Conservation (phyloP, 2,888 invertebrate genomes). For the Megastigmus dorsalis region DNA sequence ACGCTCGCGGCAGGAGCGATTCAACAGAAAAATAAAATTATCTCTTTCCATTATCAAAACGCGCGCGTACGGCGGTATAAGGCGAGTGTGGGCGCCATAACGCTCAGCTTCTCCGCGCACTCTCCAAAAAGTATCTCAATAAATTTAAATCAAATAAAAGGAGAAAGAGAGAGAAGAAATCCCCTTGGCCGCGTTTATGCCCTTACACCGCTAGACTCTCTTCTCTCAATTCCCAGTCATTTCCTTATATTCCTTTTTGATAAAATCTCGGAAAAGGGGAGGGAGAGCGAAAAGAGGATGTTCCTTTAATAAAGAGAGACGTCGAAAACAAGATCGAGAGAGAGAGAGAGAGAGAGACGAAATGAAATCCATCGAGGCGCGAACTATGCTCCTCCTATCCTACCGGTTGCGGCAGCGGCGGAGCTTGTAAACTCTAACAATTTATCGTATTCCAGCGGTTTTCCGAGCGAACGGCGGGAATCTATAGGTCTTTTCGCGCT, state of each 20-base stretch:
- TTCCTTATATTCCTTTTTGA: slow-evolving; percentile 32
- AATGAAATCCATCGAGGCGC: slow-evolving; percentile 51
- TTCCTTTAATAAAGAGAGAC: slow-evolving; percentile 42
- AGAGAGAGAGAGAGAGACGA: slow-evolving; percentile 7
- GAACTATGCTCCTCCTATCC: slow-evolving; percentile 35
- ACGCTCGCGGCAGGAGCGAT: too few relatives aligned
- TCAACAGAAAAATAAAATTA: slow-evolving; percentile 15
- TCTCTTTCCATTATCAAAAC: slow-evolving; percentile 14
- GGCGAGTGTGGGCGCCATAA: too few relatives aligned
- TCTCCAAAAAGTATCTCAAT: slow-evolving; percentile 37
- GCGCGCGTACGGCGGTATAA: not conserved
- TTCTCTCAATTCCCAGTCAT: slow-evolving; percentile 1
- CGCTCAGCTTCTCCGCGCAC: not conserved
- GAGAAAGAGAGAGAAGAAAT: too few relatives aligned
- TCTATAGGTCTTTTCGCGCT: slow-evolving; percentile 36
- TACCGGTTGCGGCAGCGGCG: too few relatives aligned
- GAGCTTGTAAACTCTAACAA: slow-evolving; percentile 45
- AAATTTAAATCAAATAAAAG: slow-evolving; percentile 36
- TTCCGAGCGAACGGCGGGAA: slow-evolving; percentile 39
- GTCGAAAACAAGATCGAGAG: not conserved
- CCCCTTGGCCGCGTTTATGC: slow-evolving; percentile 6
- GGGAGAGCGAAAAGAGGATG: not conserved
- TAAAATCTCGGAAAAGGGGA: slow-evolving; percentile 28
- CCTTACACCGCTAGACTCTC: not conserved
- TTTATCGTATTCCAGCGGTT: slow-evolving; percentile 51